Conservation (phyloP, 2,113 vertebrate genomes). For the Peromyscus californicus region DNA sequence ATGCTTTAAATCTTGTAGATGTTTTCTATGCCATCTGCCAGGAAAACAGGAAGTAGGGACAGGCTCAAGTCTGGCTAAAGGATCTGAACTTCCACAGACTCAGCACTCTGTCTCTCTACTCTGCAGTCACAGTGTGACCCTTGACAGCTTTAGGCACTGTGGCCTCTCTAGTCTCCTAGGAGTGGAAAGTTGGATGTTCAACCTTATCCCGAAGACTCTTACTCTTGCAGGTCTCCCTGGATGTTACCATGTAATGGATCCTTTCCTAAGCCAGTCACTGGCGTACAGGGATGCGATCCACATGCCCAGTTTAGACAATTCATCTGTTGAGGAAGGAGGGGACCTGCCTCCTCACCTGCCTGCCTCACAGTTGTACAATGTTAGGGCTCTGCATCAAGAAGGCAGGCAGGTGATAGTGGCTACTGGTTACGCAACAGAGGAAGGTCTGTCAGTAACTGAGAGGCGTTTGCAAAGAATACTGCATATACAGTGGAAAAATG, state of each 20-base stretch:
- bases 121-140: neutral
- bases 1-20: conserved; percentile 12
- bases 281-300: neutral
- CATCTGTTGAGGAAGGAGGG: neutral
- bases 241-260: neutral
- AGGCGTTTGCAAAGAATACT: neutral
- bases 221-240: neutral
- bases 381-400: neutral
- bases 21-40: conserved; percentile 37
- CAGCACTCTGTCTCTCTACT: neutral
- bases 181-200: neutral
- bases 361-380: neutral
- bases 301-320: neutral
- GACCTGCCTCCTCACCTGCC: neutral
- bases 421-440: neutral
- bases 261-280: neutral
- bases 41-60: conserved; percentile 7
- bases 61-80: neutral
- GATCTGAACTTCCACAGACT: neutral
- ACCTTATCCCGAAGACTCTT: neutral
- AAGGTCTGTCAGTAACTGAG: neutral
- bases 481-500: neutral
- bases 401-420: neutral
- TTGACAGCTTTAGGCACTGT: neutral
- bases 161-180: neutral